These are phyloP conservation scores for Ahaetulla prasina DNA, from an alignment of 2,113 vertebrate species.

Conservation along the genomic window DNA sequence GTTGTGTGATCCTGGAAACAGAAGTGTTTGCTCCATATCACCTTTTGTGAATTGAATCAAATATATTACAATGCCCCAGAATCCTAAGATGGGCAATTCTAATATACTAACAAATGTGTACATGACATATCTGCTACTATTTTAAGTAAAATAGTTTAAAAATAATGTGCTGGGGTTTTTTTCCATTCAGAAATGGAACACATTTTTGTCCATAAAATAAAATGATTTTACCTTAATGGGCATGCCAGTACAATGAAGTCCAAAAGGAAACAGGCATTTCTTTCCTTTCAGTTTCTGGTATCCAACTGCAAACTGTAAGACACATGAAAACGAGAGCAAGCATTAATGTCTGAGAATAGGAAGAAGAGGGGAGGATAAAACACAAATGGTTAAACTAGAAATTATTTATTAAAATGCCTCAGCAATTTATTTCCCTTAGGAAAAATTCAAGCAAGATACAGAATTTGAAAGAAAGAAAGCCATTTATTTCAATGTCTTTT, in stretches of 20 bases:
- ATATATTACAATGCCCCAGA: neutral
- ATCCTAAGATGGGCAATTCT: neutral
- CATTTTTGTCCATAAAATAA: neutral
- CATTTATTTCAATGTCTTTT: neutral
- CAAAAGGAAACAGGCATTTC: slow-evolving; percentile 91
- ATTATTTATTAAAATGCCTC: neutral
- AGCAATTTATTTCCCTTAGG: neutral
- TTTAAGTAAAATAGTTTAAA: neutral
- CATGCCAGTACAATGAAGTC: slow-evolving; percentile 97
- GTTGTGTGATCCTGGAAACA: neutral
- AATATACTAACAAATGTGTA: neutral
- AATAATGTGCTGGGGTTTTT: neutral
- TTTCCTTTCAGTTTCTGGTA: slow-evolving; percentile 92
- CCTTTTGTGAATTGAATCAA: neutral
- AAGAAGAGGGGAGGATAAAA: neutral
- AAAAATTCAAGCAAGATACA: neutral
- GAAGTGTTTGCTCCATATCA: neutral
- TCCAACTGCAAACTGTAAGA: slow-evolving; percentile 81
- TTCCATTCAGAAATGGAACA: neutral
- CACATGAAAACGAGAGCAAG: slow-evolving; percentile 26
- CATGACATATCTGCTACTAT: neutral
- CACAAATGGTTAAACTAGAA: neutral
- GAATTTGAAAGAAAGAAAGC: neutral
- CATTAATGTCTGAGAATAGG: neutral
- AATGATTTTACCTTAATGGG: slow-evolving; percentile 86